A percentile compares a stretch with the other conserved stretches of the same genome.
phyloP scores from a whole-genome alignment of 2,113 vertebrate genomes.

The Anhinga rufa region DNA sequence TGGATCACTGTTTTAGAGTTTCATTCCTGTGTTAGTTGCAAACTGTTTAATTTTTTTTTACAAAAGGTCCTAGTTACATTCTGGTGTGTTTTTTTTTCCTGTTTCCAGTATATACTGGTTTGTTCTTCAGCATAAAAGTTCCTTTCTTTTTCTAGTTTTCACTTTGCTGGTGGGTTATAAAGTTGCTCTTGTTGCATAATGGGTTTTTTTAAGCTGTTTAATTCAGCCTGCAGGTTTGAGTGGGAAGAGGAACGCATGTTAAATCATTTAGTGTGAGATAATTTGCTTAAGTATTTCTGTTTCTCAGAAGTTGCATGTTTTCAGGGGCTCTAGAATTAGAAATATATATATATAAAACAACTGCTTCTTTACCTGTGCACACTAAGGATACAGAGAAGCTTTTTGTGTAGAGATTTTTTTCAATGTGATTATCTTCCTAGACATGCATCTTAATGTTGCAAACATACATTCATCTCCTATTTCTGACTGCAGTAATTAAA shows the following conservation, averaged over 20 bases:
- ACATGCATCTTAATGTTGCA: neutral
- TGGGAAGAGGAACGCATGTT: neutral
- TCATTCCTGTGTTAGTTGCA: neutral
- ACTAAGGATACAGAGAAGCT: neutral
- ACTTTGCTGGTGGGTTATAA: neutral
- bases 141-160: neutral
- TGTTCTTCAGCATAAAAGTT: neutral
- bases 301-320: neutral
- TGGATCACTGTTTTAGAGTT: neutral
- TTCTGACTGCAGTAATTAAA: slow-evolving; percentile 2
- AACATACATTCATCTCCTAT: neutral
- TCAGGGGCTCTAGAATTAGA: neutral
- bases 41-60: neutral
- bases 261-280: neutral
- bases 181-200: neutral
- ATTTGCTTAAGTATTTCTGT: neutral
- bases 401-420: neutral
- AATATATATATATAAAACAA: neutral
- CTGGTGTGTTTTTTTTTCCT: neutral
- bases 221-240: neutral
- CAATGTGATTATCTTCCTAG: neutral
- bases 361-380: neutral
- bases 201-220: neutral
- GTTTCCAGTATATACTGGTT: neutral
- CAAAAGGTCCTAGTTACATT: neutral